Percentiles rank a stretch among this genome's conserved stretches.
Conservation (phyloP, 2,888 invertebrate species). For the Lysandra bellargus region DNA sequence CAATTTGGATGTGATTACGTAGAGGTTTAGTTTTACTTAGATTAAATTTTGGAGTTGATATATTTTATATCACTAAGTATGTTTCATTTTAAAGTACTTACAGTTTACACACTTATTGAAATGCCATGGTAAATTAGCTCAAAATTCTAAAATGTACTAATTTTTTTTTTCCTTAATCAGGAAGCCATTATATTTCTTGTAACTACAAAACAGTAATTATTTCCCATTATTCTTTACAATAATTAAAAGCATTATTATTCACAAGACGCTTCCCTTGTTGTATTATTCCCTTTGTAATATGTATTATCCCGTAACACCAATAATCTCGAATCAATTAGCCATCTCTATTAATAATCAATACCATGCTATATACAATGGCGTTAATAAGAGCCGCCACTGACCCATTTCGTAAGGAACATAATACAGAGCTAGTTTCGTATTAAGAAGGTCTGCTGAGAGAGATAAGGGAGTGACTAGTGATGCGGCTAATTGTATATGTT, state of each 20-base stretch:
- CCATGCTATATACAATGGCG: slow-evolving; percentile 43
- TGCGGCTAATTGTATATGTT: slow-evolving; percentile 66
- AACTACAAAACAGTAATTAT: neutral
- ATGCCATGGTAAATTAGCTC: too few relatives aligned
- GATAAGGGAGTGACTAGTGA: slow-evolving; percentile 63
- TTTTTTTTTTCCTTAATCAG: neutral
- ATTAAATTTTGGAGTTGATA: neutral
- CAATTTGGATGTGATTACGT: neutral
- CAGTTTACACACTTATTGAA: too few relatives aligned
- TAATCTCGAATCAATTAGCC: slow-evolving; percentile 29
- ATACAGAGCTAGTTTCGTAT: slow-evolving; percentile 58
- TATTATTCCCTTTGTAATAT: slow-evolving; percentile 10
- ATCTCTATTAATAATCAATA: slow-evolving; percentile 43
- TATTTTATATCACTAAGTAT: neutral
- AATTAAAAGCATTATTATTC: neutral
- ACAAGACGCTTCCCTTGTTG: neutral
- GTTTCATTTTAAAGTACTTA: too few relatives aligned
- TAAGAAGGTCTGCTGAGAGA: slow-evolving; percentile 65
- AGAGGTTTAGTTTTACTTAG: neutral
- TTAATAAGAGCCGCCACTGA: slow-evolving; percentile 48
- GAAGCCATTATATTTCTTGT: neutral
- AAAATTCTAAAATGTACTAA: too few relatives aligned
- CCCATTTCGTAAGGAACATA: slow-evolving; percentile 55
- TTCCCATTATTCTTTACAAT: neutral
- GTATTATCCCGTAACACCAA: slow-evolving; percentile 27